Percentiles rank a stretch among this genome's conserved stretches.
Conservation (phyloP, 2,797 vertebrate species). For the Gila robusta region DNA sequence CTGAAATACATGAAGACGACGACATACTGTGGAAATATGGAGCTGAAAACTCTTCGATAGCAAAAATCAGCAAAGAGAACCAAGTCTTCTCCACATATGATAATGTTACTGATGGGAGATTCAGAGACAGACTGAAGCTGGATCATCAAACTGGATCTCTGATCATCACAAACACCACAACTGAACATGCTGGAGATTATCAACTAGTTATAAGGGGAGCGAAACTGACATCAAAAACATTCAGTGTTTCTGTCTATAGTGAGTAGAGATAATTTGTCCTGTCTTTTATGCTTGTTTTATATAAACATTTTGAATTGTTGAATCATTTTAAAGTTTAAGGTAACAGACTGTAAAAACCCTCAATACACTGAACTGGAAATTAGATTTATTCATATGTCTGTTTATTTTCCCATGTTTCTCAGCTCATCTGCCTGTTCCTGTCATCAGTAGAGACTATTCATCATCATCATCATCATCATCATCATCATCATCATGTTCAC, state of each 20-base stretch:
- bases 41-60: fast-evolving
- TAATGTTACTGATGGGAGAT: not conserved
- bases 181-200: not conserved
- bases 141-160: not conserved
- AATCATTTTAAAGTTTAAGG: too few relatives aligned
- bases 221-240: not conserved
- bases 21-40: not conserved
- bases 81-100: fast-evolving
- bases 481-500: too few relatives aligned
- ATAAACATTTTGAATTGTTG: not conserved
- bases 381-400: not conserved
- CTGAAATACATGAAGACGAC: fast-evolving
- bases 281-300: not conserved
- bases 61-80: not conserved
- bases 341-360: too few relatives aligned
- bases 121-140: not conserved
- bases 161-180: not conserved
- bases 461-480: not conserved
- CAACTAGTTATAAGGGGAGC: fast-evolving
- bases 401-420: not conserved
- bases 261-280: not conserved
- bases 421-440: not conserved
- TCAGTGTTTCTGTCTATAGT: not conserved
- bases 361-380: not conserved
- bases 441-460: not conserved